Evolutionary conservation across 2,888 invertebrate genomes (phyloP).

Genomic region (Ernsta delagoae): DNA sequence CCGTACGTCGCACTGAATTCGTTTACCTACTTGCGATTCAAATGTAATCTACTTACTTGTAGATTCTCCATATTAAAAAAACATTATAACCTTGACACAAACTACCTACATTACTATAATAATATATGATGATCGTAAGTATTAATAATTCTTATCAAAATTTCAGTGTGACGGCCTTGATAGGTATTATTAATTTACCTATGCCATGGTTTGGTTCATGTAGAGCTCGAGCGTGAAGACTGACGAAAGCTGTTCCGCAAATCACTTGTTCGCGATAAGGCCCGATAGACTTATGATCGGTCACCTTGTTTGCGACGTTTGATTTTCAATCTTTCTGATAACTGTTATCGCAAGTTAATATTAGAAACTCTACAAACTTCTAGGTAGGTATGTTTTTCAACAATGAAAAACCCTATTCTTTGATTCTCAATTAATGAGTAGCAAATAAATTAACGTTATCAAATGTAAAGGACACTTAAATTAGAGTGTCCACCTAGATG

Average conservation of each 20-base stretch:
- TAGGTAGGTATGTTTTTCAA: background rate
- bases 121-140: background rate
- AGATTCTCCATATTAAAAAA: background rate
- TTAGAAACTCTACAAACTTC: slow-evolving; percentile 18
- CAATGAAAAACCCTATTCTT: too few species aligned
- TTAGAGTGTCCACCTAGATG: too few species aligned
- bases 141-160: slow-evolving; percentile 8
- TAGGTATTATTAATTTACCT: slow-evolving; percentile 3
- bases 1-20: slow-evolving; percentile 39
- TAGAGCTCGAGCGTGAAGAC: too few species aligned
- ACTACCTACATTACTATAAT: background rate
- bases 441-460: too few species aligned
- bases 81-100: background rate
- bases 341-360: slow-evolving; percentile 21
- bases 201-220: slow-evolving; percentile 13
- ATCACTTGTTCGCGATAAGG: slow-evolving; percentile 41
- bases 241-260: slow-evolving; percentile 40
- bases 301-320: slow-evolving; percentile 37
- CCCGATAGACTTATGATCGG: slow-evolving; percentile 41
- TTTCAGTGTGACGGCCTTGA: slow-evolving; percentile 18
- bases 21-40: slow-evolving; percentile 9
- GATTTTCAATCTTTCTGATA: slow-evolving; percentile 35
- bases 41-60: background rate
- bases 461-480: too few species aligned
- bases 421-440: too few species aligned